These are phyloP conservation scores for Mycetomoellerius zeteki DNA, from an alignment of 1,140 invertebrate species.

Conservation along the genomic window DNA sequence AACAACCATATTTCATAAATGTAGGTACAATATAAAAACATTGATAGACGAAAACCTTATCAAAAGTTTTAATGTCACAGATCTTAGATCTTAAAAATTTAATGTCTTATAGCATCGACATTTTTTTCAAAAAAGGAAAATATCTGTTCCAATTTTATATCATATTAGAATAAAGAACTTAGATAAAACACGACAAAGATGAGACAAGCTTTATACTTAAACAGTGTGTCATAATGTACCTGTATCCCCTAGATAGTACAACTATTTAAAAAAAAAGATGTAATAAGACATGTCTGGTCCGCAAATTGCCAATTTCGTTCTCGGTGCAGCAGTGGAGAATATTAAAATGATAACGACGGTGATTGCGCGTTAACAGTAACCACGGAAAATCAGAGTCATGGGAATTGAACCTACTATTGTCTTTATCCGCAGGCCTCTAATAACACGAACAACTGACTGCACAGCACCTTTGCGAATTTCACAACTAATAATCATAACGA, in stretches of 20 bases:
- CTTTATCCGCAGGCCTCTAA: background rate
- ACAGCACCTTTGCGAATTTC: background rate
- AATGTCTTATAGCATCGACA: background rate
- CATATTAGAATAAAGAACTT: background rate
- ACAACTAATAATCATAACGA: conserved; percentile 9
- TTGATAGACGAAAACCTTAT: background rate
- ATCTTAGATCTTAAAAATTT: background rate
- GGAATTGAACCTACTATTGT: conserved; percentile 31
- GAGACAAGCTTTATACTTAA: background rate
- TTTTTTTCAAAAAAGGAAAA: background rate
- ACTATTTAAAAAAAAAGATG: background rate
- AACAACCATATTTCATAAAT: background rate
- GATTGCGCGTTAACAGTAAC: conserved; percentile 3
- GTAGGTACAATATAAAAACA: background rate
- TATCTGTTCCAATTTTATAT: background rate
- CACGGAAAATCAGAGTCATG: conserved; percentile 8
- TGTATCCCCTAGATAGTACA: background rate
- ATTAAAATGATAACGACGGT: background rate
- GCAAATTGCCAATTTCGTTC: conserved; percentile 52
- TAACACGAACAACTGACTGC: background rate
- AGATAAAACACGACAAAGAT: background rate
- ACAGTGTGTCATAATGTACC: background rate
- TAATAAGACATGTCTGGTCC: conserved; percentile 35
- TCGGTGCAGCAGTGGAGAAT: background rate
- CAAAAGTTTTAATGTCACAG: background rate